phyloP scores from a whole-genome alignment of 2,113 vertebrate genomes.

The Leiothrix lutea region DNA sequence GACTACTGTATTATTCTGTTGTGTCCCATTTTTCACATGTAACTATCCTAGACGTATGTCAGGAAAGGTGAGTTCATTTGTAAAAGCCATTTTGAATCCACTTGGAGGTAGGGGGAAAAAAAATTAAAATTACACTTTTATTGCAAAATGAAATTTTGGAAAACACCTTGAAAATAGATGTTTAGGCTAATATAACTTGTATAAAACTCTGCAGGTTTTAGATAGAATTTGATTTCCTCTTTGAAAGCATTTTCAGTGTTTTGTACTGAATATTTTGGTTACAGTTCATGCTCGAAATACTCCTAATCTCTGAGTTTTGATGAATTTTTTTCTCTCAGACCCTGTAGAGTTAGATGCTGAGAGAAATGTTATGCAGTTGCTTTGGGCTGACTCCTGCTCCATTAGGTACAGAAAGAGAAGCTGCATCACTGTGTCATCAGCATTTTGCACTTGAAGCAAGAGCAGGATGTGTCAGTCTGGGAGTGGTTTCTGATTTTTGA shows the following conservation, averaged over 20 bases:
- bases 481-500: background rate
- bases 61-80: conserved; percentile 34
- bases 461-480: background rate
- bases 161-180: background rate
- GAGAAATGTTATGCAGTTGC: background rate
- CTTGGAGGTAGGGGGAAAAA: background rate
- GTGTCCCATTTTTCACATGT: conserved; percentile 30
- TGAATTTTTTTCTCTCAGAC: background rate
- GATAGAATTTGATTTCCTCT: background rate
- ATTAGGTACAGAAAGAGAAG: background rate
- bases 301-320: background rate
- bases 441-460: background rate
- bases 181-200: background rate
- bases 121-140: background rate
- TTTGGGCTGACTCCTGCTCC: background rate
- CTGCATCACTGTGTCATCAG: background rate
- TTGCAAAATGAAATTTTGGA: background rate
- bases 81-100: background rate
- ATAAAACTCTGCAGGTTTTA: background rate
- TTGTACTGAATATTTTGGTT: background rate
- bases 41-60: background rate
- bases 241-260: background rate
- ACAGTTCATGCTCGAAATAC: background rate
- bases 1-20: background rate
- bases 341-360: background rate